Percentiles rank a stretch among this genome's conserved stretches.
Conservation (phyloP, 2,888 invertebrate species). For the Stegophylla sp. region DNA sequence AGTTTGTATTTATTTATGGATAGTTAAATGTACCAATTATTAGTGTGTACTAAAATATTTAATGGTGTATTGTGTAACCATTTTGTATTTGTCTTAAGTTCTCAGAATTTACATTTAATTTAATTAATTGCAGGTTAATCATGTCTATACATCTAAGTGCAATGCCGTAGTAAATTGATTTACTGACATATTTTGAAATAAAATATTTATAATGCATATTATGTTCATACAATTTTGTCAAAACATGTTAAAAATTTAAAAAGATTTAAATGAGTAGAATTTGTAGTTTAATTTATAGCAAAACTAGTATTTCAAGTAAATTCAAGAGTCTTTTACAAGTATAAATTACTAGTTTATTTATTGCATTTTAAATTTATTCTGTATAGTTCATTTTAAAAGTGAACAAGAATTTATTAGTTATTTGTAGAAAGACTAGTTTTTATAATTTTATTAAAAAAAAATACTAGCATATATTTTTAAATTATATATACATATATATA, state of each 20-base stretch:
- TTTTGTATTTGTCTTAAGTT: background rate
- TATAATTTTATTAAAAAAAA: too few relatives aligned
- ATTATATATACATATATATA: too few relatives aligned
- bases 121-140: constrained; percentile 12
- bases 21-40: background rate
- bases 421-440: too few relatives aligned
- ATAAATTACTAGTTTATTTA: background rate
- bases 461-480: too few relatives aligned
- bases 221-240: background rate
- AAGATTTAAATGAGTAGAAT: background rate
- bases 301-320: constrained; percentile 11
- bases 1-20: too few relatives aligned
- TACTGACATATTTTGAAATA: background rate
- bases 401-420: too few relatives aligned
- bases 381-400: too few relatives aligned
- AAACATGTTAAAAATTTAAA: constrained; percentile 18
- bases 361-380: background rate
- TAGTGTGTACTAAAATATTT: constrained; percentile 8
- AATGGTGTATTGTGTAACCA: background rate
- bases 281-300: background rate
- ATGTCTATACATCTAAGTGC: background rate
- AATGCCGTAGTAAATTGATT: constrained; percentile 19
- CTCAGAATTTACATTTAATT: background rate
- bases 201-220: background rate
- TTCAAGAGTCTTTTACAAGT: background rate